Evolutionary conservation across 2,888 invertebrate species (phyloP), one percentile per base, ranked within the genome.

Genomic region (Cabera pusaria): DNA sequence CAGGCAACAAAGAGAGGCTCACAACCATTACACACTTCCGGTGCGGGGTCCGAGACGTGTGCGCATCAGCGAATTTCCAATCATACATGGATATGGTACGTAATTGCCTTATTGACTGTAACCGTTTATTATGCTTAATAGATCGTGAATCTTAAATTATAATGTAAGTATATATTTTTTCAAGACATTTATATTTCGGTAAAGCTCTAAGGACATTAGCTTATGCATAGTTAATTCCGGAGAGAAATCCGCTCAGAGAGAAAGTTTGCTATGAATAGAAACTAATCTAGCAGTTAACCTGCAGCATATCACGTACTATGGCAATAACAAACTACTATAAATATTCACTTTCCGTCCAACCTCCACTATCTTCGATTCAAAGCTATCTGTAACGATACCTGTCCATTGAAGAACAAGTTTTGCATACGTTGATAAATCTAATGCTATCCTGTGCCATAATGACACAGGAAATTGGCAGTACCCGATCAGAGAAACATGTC

Each of bases 1-100:
- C 40, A 59, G 60, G 22, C 63, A 58, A 32, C 56, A 59, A 35
- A 52, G 48, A 32, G 50, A 44, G 34, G 56, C 61, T 49, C 57
- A 64, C 43, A 60, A 69, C 23, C 70, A 72, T 55, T 73, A 80
- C 46, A 80, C 85, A 3, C 59, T 87, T 49, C 87, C 87, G 17
- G 55, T 60, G 36, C 74, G 72, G 25, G 71, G 66, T 27, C 64
- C 71, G 41, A 68, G 87, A 59, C 78, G 86, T 25, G 88, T 88
- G 16, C 80, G 87, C 55, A 87, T 88, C 61, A 85, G 85, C 54
- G 76, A 84, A 49, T 64, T 71, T 40, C 81, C 88, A 12, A 72
- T 75, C 52, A 72, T 87, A 36, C 70, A 83, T 51, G 87, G 82
- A 62, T 87, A 87, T 59, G 87, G 88, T 88, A 82, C 52, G 85